phyloP scores from a whole-genome alignment of 2,113 vertebrate species.

The Seriola quinqueradiata region DNA sequence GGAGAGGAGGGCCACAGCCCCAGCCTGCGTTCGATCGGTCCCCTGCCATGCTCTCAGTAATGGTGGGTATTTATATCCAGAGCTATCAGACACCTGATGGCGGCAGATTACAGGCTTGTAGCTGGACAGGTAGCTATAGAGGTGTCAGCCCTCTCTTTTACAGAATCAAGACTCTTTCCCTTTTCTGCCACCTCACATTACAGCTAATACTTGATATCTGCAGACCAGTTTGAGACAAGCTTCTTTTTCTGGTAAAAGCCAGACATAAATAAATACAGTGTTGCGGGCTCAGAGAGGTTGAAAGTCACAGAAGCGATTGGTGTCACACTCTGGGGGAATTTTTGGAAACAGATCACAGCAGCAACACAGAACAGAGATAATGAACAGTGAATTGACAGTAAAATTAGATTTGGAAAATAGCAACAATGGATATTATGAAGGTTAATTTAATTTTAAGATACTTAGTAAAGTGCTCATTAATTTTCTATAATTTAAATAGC shows the following conservation, averaged over 20 bases:
- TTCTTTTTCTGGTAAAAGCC: conserved; percentile 5
- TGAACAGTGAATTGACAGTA: not conserved
- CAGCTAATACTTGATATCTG: conserved; percentile 50
- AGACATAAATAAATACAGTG: conserved; percentile 15
- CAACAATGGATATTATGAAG: not conserved
- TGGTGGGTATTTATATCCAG: conserved; percentile 72
- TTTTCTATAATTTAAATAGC: not conserved
- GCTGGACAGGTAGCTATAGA: conserved; percentile 44
- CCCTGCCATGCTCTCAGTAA: conserved; percentile 53
- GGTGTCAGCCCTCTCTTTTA: conserved; percentile 59
- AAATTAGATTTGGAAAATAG: not conserved
- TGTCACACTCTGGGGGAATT: not conserved
- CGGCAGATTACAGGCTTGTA: conserved; percentile 66
- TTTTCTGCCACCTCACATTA: conserved; percentile 48
- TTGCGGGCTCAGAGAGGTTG: not conserved
- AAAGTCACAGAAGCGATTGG: not conserved
- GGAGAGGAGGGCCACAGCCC: not conserved
- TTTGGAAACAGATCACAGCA: not conserved
- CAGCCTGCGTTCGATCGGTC: conserved; percentile 30
- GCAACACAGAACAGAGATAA: not conserved
- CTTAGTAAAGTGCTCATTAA: not conserved
- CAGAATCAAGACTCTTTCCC: conserved; percentile 51
- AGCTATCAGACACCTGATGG: conserved; percentile 73
- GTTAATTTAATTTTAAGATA: not conserved
- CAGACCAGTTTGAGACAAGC: conserved; percentile 5